Conservation (phyloP, 2,113 vertebrate genomes). For the Gnathonemus echidnorhynchus region DNA sequence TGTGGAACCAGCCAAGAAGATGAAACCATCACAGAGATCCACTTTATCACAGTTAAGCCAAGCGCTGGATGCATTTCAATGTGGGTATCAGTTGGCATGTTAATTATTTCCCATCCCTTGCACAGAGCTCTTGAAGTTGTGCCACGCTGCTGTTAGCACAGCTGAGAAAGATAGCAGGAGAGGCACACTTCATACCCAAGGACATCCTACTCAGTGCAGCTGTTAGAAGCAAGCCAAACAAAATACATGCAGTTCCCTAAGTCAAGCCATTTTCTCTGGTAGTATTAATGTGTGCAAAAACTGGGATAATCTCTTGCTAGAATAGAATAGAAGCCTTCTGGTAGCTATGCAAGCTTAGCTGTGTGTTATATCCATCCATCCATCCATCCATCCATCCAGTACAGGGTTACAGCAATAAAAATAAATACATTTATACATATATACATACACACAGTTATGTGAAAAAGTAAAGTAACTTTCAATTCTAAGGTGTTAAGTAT, state of each 20-base stretch:
- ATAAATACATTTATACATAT: not conserved
- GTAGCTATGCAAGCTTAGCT: not conserved
- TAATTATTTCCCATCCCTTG: not conserved
- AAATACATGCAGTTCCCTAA: not conserved
- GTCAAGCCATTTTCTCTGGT: not conserved
- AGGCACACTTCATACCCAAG: not conserved
- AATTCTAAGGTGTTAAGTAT: no score
- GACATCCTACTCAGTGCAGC: not conserved
- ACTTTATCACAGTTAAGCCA: not conserved
- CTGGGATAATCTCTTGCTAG: not conserved
- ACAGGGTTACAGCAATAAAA: not conserved
- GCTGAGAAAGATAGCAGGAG: not conserved
- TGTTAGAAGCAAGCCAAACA: conserved; percentile 7
- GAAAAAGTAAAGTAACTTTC: no score
- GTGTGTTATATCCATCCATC: not conserved
- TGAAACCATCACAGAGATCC: not conserved
- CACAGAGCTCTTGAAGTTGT: not conserved
- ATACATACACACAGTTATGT: no score
- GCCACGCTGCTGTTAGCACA: not conserved
- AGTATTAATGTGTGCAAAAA: not conserved
- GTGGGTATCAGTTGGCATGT: not conserved
- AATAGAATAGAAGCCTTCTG: not conserved
- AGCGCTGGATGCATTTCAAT: not conserved
- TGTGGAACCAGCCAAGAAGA: not conserved
- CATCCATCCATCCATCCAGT: not conserved